These are phyloP conservation scores for Tachystola acroxantha DNA, from an alignment of 2,888 invertebrate species.

Conservation along the genomic window DNA sequence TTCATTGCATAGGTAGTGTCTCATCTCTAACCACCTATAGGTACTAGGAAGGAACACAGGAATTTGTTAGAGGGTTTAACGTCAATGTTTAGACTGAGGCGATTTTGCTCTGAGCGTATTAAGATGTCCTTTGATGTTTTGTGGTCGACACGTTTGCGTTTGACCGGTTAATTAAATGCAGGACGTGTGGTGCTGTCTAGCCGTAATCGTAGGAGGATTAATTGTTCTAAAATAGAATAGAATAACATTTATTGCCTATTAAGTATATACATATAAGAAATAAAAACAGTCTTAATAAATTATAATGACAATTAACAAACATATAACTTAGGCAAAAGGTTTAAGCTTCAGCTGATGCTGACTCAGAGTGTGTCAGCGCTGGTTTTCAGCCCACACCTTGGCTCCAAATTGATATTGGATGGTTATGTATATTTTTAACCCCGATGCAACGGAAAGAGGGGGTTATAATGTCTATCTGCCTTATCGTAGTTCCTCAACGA, in stretches of 20 bases:
- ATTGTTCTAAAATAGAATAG: constrained; percentile 18
- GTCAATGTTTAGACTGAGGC: constrained; percentile 58
- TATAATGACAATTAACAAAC: no score
- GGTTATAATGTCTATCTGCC: no score
- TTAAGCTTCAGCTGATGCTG: no score
- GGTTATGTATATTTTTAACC: no score
- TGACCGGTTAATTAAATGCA: constrained; percentile 63
- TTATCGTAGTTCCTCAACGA: no score
- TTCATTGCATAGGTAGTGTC: background rate
- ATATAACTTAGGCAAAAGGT: no score
- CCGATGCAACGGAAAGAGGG: no score
- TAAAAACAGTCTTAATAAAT: no score
- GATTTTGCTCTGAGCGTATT: constrained; percentile 69
- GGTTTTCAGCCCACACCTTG: no score
- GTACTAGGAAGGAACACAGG: background rate
- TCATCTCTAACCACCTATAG: background rate
- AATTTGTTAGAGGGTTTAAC: constrained; percentile 33
- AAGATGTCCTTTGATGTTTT: constrained; percentile 73
- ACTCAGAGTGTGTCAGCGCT: no score
- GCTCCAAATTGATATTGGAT: background rate
- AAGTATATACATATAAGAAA: no score
- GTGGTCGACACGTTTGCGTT: constrained; percentile 51
- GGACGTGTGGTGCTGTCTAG: constrained; percentile 18
- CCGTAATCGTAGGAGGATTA: constrained; percentile 45
- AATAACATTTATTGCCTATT: no score